phyloP scores from a whole-genome alignment of 2,888 invertebrate genomes.

The Drosophila putrida region DNA sequence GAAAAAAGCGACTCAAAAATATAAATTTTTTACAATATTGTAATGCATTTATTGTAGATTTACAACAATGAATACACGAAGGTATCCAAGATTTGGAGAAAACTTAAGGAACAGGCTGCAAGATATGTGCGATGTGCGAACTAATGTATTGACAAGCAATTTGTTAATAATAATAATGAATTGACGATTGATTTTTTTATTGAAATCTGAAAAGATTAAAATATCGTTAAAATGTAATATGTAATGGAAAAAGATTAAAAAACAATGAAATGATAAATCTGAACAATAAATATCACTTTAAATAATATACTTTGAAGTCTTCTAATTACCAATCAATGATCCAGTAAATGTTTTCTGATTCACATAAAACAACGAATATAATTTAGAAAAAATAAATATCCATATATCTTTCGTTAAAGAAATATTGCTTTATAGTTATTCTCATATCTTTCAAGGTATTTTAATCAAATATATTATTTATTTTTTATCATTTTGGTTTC shows the following conservation, averaged over 20 bases:
- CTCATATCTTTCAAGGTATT: neutral
- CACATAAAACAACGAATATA: too few relatives aligned
- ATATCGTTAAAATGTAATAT: conserved; percentile 60
- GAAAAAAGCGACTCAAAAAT: conserved; percentile 12
- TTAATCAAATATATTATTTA: neutral
- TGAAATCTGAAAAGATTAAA: conserved; percentile 8
- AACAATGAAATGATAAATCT: conserved; percentile 56
- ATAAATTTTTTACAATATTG: conserved; percentile 13
- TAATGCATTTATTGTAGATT: conserved; percentile 44
- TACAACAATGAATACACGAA: neutral
- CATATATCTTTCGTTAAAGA: neutral
- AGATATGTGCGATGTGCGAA: conserved; percentile 3
- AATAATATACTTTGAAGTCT: conserved; percentile 37
- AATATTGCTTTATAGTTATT: too few relatives aligned
- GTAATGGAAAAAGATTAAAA: conserved; percentile 58
- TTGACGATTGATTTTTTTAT: conserved; percentile 21
- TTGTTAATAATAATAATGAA: conserved; percentile 36
- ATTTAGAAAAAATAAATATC: neutral
- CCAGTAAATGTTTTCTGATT: too few relatives aligned
- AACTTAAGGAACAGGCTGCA: conserved; percentile 8
- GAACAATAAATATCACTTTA: conserved; percentile 76
- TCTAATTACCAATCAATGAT: neutral
- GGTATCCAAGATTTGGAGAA: conserved; percentile 11
- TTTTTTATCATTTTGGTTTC: neutral
- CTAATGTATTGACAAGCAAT: conserved; percentile 41